Evolutionary conservation across 2,888 invertebrate species (phyloP).

Genomic region (Ichneumoninae sp.): DNA sequence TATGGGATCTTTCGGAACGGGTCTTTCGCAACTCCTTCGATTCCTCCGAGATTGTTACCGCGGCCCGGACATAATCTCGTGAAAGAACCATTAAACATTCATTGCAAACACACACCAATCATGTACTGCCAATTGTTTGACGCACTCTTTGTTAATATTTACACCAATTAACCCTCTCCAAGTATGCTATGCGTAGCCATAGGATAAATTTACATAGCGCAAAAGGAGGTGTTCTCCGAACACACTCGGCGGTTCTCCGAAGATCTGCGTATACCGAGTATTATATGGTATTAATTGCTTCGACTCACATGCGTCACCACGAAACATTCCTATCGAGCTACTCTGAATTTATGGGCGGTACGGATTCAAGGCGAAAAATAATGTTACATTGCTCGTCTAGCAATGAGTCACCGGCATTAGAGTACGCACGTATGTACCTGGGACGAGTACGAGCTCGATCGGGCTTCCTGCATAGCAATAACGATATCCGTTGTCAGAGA

Average conservation of each 20-base stretch:
- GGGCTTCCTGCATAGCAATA: background rate
- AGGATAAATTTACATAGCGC: background rate
- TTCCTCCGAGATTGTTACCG: conserved; percentile 26
- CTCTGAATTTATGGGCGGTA: conserved; percentile 40
- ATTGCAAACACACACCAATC: background rate
- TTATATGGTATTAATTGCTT: conserved; percentile 9
- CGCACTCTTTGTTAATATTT: conserved; percentile 35
- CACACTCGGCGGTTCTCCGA: background rate
- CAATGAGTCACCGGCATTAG: conserved; percentile 21
- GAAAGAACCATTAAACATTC: background rate
- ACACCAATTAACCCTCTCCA: conserved; percentile 36
- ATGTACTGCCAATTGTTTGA: conserved; percentile 10
- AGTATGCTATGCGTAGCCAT: background rate
- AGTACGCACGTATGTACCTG: background rate
- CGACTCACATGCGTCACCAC: conserved; percentile 37
- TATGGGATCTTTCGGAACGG: conserved; percentile 15
- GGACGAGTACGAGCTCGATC: background rate
- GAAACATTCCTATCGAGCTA: conserved; percentile 26
- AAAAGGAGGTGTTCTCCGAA: background rate
- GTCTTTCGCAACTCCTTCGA: conserved; percentile 34
- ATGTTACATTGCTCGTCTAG: conserved; percentile 10
- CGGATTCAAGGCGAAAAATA: conserved; percentile 34
- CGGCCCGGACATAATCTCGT: background rate
- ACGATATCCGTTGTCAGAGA: background rate
- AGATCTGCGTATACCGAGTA: background rate